phyloP scores from a whole-genome alignment of 2,113 vertebrate genomes.

The Hippocampus comes region DNA sequence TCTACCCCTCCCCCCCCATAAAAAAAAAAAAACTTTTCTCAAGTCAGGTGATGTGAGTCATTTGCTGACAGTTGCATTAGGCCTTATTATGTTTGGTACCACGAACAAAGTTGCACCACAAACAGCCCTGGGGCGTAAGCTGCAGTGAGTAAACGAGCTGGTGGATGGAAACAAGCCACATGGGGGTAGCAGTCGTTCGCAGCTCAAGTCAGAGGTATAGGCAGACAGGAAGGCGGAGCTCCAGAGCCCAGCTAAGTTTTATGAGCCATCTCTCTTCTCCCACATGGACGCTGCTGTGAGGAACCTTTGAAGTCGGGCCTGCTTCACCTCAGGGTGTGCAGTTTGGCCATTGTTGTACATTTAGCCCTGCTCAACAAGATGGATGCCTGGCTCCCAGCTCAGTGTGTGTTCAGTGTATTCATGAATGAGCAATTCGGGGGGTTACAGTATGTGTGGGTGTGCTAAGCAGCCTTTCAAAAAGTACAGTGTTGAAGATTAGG shows the following conservation, averaged over 20 bases:
- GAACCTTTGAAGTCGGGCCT: conserved; percentile 61
- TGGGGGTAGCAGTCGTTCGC: conserved; percentile 60
- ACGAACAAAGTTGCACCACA: conserved; percentile 22
- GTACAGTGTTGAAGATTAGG: background rate
- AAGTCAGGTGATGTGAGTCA: background rate
- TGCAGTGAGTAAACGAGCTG: conserved; percentile 37
- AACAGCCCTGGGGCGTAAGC: conserved; percentile 24
- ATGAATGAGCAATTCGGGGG: conserved; percentile 40
- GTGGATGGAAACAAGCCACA: conserved; percentile 56
- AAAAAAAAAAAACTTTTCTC: background rate
- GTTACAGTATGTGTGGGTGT: conserved; percentile 7
- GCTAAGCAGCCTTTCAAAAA: conserved; percentile 26
- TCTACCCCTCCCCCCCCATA: too few relatives aligned
- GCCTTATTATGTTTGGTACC: conserved; percentile 1
- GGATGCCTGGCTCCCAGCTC: conserved; percentile 56
- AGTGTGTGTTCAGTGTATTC: conserved; percentile 53
- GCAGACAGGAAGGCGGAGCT: conserved; percentile 52
- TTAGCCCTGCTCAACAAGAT: conserved; percentile 53
- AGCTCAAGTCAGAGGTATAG: conserved; percentile 44
- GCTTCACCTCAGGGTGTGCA: conserved; percentile 64
- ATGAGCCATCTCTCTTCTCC: conserved; percentile 56
- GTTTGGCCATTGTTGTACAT: conserved; percentile 63
- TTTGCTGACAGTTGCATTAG: background rate
- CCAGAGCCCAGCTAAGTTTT: conserved; percentile 55
- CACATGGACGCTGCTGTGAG: conserved; percentile 53